Evolutionary conservation across 2,888 invertebrate species (phyloP).

Genomic region (Cantharis flavilabris): DNA sequence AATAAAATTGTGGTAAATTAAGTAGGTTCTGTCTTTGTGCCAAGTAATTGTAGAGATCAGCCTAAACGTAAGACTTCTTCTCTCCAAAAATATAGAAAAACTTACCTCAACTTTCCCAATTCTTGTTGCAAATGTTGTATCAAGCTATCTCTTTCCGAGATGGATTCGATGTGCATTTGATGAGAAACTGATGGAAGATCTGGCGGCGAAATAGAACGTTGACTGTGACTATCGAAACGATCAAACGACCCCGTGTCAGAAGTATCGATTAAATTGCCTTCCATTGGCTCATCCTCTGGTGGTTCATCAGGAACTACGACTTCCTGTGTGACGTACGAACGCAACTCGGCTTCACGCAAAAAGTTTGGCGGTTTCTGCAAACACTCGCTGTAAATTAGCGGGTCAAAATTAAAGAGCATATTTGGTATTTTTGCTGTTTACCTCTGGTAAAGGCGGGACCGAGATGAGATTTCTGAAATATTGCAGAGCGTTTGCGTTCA

Average conservation of each 20-base stretch:
- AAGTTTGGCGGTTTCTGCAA: constrained; percentile 90
- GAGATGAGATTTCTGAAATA: constrained; percentile 96
- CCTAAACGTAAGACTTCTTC: too few relatives aligned
- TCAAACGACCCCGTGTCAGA: constrained; percentile 58
- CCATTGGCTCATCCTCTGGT: constrained; percentile 61
- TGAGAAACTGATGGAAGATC: constrained; percentile 44
- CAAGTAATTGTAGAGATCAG: too few relatives aligned
- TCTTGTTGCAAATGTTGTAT: constrained; percentile 83
- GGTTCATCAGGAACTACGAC: constrained; percentile 75
- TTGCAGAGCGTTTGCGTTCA: constrained; percentile 89
- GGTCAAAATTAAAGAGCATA: constrained; percentile 12
- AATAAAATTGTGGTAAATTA: too few relatives aligned
- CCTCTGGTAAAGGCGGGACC: constrained; percentile 89
- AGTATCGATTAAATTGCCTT: constrained; percentile 71
- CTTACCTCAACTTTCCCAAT: constrained; percentile 68
- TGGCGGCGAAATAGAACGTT: constrained; percentile 55
- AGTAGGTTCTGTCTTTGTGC: too few relatives aligned
- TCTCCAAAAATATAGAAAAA: not conserved
- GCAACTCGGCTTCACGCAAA: constrained; percentile 87
- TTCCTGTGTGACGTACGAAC: constrained; percentile 92
- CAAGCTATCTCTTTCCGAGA: constrained; percentile 70
- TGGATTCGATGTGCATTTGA: constrained; percentile 48
- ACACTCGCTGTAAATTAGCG: constrained; percentile 24
- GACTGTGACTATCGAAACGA: constrained; percentile 49
- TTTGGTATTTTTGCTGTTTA: constrained; percentile 53